These are phyloP conservation scores for Tanaodytes sp. DNA, from an alignment of 2,888 invertebrate genomes.

Conservation along the genomic window DNA sequence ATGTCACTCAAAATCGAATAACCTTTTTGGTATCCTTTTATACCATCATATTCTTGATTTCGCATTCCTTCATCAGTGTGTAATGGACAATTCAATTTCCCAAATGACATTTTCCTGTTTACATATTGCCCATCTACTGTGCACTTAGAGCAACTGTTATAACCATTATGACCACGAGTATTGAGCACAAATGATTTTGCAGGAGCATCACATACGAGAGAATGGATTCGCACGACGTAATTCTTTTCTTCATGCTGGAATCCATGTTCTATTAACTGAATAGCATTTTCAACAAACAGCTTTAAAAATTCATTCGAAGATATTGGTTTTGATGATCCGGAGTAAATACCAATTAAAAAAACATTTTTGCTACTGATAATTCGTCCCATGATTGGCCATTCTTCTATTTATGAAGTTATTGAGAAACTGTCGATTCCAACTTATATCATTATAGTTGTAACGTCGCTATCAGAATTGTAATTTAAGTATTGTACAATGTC, in stretches of 20 bases:
- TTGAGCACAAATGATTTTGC: conserved; percentile 24
- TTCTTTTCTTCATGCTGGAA: background rate
- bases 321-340: background rate
- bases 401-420: conserved; percentile 2
- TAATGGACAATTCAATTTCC: background rate
- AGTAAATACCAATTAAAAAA: conserved; percentile 11
- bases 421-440: conserved; percentile 7
- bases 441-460: background rate
- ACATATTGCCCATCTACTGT: conserved; percentile 1
- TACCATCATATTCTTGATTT: conserved; percentile 1
- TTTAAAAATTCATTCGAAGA: conserved; percentile 11
- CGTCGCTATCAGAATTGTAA: background rate
- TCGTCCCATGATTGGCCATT: conserved; percentile 7
- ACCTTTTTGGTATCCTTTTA: conserved; percentile 13
- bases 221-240: background rate
- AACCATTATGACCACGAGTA: conserved; percentile 19
- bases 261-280: background rate
- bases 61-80: conserved; percentile 8
- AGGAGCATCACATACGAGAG: too few relatives aligned
- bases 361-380: background rate
- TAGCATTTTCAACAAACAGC: background rate
- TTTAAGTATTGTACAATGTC: background rate
- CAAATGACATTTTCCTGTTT: background rate
- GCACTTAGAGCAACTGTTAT: conserved; percentile 12
- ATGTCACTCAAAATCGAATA: conserved; percentile 13